Conservation (phyloP, 2,888 invertebrate genomes). For the Calameuta filiformis region DNA sequence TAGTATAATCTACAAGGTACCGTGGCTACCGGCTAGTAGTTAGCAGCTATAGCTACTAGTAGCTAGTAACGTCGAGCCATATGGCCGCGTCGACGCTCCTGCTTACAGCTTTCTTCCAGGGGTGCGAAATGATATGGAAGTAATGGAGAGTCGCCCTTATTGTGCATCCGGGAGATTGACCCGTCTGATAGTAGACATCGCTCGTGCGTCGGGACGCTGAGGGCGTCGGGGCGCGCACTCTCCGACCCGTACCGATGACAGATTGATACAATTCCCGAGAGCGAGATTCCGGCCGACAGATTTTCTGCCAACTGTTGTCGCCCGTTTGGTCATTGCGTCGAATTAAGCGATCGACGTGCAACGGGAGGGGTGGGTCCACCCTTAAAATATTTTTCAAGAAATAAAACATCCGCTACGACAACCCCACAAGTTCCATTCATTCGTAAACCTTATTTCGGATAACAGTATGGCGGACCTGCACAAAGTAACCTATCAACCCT, state of each 20-base stretch:
- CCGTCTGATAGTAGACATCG: constrained; percentile 53
- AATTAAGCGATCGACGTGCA: constrained; percentile 35
- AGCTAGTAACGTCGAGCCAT: neutral
- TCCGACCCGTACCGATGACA: constrained; percentile 55
- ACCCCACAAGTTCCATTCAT: neutral
- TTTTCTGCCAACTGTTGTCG: constrained; percentile 63
- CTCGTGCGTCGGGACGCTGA: constrained; percentile 13
- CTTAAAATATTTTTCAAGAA: neutral
- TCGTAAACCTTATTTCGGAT: neutral
- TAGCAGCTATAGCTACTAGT: too few relatives aligned
- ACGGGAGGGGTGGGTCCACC: neutral
- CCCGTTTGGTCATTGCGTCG: constrained; percentile 46
- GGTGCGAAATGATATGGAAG: constrained; percentile 67
- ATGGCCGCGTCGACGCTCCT: neutral
- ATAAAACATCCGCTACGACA: neutral
- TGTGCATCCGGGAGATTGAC: constrained; percentile 62
- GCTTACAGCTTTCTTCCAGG: constrained; percentile 39
- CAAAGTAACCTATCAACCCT: neutral
- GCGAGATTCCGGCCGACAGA: constrained; percentile 60
- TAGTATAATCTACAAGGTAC: neutral
- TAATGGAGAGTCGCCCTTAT: constrained; percentile 58
- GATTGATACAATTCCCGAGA: constrained; percentile 64
- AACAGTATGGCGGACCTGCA: neutral
- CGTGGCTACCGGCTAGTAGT: neutral
- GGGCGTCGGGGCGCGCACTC: constrained; percentile 25